These are phyloP conservation scores for Diachrysia chrysitis DNA, from an alignment of 2,888 invertebrate genomes.

Conservation along the genomic window DNA sequence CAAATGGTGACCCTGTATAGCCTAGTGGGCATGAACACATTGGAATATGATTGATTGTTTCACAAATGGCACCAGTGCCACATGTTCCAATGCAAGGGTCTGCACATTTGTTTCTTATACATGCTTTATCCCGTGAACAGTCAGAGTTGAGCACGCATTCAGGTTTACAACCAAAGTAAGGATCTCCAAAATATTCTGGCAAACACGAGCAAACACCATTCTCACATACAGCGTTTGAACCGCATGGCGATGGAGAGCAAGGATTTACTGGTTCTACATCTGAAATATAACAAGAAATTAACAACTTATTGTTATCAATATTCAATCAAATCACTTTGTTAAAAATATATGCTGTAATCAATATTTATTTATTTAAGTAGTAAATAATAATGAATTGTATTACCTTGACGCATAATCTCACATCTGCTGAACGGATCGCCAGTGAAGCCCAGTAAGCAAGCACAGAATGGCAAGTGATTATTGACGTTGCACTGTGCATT, in stretches of 20 bases:
- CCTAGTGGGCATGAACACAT: conserved; percentile 91
- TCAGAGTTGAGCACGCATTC: conserved; percentile 94
- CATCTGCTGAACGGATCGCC: conserved; percentile 93
- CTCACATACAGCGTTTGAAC: conserved; percentile 90
- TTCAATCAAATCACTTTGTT: too few relatives aligned
- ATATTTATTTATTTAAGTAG: not conserved
- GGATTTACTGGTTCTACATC: conserved; percentile 84
- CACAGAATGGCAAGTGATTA: conserved; percentile 92
- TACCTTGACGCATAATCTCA: conserved; percentile 72
- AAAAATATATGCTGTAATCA: too few relatives aligned
- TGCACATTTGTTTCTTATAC: conserved; percentile 92
- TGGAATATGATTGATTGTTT: conserved; percentile 91
- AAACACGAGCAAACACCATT: conserved; percentile 92
- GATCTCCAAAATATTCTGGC: conserved; percentile 93
- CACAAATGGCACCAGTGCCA: conserved; percentile 89
- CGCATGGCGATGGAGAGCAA: conserved; percentile 92
- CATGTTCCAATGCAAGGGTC: conserved; percentile 93
- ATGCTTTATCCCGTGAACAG: conserved; percentile 91
- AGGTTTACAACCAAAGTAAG: conserved; percentile 92
- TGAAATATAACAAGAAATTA: conserved; percentile 55
- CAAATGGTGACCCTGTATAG: conserved; percentile 91
- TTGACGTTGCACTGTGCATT: conserved; percentile 93
- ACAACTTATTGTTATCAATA: not conserved
- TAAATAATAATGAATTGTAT: conserved; percentile 5
- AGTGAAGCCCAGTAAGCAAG: conserved; percentile 91